Conservation (phyloP, 2,113 vertebrate genomes). For the Muntiacus reevesi region DNA sequence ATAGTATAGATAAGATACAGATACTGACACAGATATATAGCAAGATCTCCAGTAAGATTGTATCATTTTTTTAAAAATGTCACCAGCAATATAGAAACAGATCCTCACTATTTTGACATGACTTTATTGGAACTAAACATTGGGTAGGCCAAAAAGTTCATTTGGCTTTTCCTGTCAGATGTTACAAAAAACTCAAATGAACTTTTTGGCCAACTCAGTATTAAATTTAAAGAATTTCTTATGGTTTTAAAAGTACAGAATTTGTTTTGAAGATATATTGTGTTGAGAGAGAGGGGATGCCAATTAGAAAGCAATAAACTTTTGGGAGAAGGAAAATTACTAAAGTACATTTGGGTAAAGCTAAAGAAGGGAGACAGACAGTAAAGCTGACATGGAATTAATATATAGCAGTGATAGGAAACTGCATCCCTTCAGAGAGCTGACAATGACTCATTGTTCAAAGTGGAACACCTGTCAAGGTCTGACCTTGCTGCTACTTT, state of each 20-base stretch:
- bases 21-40: background rate
- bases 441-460: background rate
- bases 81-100: background rate
- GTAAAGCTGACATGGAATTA: background rate
- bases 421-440: background rate
- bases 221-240: background rate
- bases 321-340: background rate
- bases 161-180: background rate
- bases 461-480: conserved; percentile 26
- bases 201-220: background rate
- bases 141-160: background rate
- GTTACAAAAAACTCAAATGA: background rate
- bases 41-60: background rate
- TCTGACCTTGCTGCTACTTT: conserved; percentile 37
- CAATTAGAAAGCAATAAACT: background rate
- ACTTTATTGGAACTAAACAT: background rate
- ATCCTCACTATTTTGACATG: background rate
- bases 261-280: background rate
- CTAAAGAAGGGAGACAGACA: background rate
- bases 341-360: background rate
- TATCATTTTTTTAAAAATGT: background rate
- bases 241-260: background rate
- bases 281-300: background rate
- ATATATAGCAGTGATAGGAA: background rate
- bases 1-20: background rate